These are phyloP conservation scores for Drosophila austrosaltans DNA, from an alignment of 2,888 invertebrate genomes.

Conservation along the genomic window DNA sequence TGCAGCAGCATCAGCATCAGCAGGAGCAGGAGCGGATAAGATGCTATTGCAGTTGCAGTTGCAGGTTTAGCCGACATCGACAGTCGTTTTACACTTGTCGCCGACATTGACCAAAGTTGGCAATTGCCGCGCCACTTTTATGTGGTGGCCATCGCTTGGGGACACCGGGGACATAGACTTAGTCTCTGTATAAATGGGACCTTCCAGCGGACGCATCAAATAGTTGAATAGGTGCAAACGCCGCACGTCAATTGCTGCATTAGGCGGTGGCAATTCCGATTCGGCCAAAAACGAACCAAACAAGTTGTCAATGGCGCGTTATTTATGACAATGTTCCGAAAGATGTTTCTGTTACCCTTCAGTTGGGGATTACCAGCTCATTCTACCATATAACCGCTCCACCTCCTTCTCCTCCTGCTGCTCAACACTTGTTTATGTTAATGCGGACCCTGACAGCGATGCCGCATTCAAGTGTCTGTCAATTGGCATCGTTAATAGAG, in stretches of 20 bases:
- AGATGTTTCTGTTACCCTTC: constrained; percentile 67
- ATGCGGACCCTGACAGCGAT: constrained; percentile 67
- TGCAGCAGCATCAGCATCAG: not conserved
- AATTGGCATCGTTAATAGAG: constrained; percentile 77
- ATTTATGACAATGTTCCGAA: constrained; percentile 77
- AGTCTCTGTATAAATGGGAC: constrained; percentile 21
- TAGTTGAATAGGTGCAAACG: constrained; percentile 72
- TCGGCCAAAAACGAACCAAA: constrained; percentile 49
- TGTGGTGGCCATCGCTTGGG: constrained; percentile 77
- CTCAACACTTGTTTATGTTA: constrained; percentile 72
- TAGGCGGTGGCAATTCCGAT: constrained; percentile 55
- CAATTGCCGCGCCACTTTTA: constrained; percentile 79
- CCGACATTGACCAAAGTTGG: constrained; percentile 81
- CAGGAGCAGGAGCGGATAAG: constrained; percentile 39
- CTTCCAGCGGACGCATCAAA: constrained; percentile 66
- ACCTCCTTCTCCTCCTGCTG: not conserved
- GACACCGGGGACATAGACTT: constrained; percentile 31
- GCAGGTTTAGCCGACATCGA: constrained; percentile 50
- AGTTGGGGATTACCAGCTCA: constrained; percentile 26
- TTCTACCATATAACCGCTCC: constrained; percentile 29
- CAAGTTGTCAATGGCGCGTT: constrained; percentile 76
- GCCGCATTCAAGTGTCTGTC: constrained; percentile 77
- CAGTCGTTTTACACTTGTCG: constrained; percentile 82
- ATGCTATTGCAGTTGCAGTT: constrained; percentile 33
- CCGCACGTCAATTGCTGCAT: constrained; percentile 75